A percentile compares a stretch with the other conserved stretches of the same genome.
Evolutionary conservation across 2,888 invertebrate species (phyloP).

Genomic region (Drosophila differens): DNA sequence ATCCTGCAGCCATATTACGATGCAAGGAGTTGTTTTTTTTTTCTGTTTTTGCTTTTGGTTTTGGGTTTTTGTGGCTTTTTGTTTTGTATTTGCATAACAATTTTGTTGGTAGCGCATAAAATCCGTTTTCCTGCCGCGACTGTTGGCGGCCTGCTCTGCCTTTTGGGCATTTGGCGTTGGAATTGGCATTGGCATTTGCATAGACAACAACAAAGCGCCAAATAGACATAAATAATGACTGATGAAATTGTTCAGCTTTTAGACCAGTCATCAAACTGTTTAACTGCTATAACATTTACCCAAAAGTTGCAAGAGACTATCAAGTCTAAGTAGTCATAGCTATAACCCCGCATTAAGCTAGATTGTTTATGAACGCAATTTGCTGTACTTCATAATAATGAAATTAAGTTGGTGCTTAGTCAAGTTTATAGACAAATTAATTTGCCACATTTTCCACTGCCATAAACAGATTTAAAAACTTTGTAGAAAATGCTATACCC

Average conservation of each 20-base stretch:
- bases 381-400: background rate
- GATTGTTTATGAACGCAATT: background rate
- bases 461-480: too few relatives aligned
- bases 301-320: background rate
- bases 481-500: background rate
- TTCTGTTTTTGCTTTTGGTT: background rate
- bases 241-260: slow-evolving; percentile 62
- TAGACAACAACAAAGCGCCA: slow-evolving; percentile 55
- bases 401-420: background rate
- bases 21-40: slow-evolving; percentile 52
- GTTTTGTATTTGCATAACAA: slow-evolving; percentile 64
- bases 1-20: slow-evolving; percentile 76
- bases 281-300: slow-evolving; percentile 17
- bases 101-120: slow-evolving; percentile 58
- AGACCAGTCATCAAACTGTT: slow-evolving; percentile 12
- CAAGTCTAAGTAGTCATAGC: background rate
- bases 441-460: background rate
- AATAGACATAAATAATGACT: slow-evolving; percentile 78
- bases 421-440: background rate
- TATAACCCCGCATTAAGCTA: background rate
- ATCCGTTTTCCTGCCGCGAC: slow-evolving; percentile 66
- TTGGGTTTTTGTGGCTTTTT: slow-evolving; percentile 26
- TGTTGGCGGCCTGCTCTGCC: slow-evolving; percentile 34
- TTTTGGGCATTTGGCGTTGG: slow-evolving; percentile 53
- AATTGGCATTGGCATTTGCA: slow-evolving; percentile 63